Conservation (phyloP, 1,140 invertebrate genomes). For the Papilio aristodemus region DNA sequence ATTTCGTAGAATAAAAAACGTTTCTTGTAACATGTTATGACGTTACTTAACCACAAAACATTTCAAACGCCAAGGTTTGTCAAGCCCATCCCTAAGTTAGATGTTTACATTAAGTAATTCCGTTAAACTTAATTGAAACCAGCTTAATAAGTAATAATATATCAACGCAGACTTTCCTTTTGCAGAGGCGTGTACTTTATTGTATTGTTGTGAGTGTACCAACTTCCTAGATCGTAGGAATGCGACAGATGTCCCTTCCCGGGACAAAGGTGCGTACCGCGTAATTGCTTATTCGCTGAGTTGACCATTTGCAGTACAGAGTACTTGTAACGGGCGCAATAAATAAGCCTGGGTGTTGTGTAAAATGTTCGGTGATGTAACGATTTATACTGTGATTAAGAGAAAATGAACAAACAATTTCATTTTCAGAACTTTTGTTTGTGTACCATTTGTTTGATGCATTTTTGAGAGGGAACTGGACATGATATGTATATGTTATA, state of each 20-base stretch:
- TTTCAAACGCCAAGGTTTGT: background rate
- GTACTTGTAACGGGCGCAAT: conserved; percentile 26
- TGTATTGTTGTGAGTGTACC: conserved; percentile 32
- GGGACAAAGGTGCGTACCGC: conserved; percentile 34
- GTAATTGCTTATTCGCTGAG: conserved; percentile 34
- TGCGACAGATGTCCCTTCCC: conserved; percentile 35
- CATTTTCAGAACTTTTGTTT: background rate
- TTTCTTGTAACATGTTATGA: too few relatives aligned
- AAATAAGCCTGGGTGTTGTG: conserved; percentile 26
- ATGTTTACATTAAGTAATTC: background rate
- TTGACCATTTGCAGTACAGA: conserved; percentile 31
- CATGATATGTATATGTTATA: too few relatives aligned
- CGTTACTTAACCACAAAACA: background rate
- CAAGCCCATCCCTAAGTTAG: background rate
- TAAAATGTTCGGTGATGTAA: conserved; percentile 29
- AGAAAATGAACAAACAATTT: background rate
- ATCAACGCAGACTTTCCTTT: conserved; percentile 29
- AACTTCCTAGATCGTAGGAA: conserved; percentile 32
- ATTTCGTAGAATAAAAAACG: too few relatives aligned
- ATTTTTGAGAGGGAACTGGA: too few relatives aligned
- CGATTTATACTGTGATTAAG: conserved; percentile 4
- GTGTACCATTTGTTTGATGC: too few relatives aligned
- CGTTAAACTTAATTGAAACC: conserved; percentile 16
- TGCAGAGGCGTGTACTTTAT: conserved; percentile 33
- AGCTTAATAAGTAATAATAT: conserved; percentile 29